Evolutionary conservation across 2,797 vertebrate genomes (phyloP).

Genomic region (Dicrostonyx torquatus): DNA sequence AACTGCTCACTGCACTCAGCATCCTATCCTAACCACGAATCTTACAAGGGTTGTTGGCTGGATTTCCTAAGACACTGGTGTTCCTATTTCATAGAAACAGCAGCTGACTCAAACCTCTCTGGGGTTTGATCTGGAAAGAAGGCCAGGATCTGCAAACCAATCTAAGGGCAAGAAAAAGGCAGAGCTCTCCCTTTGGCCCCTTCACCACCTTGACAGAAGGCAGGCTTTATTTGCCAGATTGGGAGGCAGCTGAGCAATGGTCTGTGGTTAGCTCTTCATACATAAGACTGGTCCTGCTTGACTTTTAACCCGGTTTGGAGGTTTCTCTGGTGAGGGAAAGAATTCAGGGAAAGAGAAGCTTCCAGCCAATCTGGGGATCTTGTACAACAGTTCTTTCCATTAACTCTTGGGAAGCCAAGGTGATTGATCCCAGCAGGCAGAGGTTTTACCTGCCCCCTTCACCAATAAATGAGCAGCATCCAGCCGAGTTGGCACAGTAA

Average conservation of each 20-base stretch:
- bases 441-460: neutral
- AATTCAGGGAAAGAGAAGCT: neutral
- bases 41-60: neutral
- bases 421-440: neutral
- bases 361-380: neutral
- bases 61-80: neutral
- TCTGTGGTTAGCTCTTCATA: neutral
- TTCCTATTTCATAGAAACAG: neutral
- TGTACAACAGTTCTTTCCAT: neutral
- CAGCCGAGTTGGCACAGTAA: neutral
- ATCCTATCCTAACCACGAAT: neutral
- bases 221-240: neutral
- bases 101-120: neutral
- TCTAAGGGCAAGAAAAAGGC: neutral
- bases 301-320: neutral
- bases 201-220: neutral
- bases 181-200: neutral
- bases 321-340: neutral
- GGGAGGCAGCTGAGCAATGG: neutral
- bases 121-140: neutral
- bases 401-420: constrained; percentile 27
- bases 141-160: neutral
- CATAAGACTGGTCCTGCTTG: neutral
- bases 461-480: neutral
- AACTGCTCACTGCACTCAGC: neutral